Evolutionary conservation across 2,797 vertebrate species (phyloP), one percentile per base, ranked within the genome.

Genomic region (Brachymystax lenok): DNA sequence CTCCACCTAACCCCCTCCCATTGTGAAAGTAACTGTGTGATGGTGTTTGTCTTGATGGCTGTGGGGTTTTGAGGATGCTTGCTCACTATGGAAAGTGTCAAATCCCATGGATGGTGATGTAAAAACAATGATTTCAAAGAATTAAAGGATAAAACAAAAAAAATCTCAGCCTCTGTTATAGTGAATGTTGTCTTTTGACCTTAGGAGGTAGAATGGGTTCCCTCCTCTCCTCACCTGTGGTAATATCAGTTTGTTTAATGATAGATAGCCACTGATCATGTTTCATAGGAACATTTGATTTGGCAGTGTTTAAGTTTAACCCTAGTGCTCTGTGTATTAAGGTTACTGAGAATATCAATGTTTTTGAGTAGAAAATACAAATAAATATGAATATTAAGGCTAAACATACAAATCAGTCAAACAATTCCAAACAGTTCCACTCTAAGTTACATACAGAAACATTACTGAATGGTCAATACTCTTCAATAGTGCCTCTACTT

Each of bases 1-100:
- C 16, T 51, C 46, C 61, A 63, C 74, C 63, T n/a, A 27, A 27
- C 21, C 73, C 79, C 76, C 64, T 67, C 77, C 83, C 80, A 69
- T 88, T 80, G 90, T 92, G 88, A 91, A 92, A 92, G 89, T 93
- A 87, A 83, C 84, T 91, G 89, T 92, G 86, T 90, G 88, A 91
- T 90, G 88, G 85, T 93, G 81, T 90, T 90, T 89, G 89, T 93
- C 88, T 90, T 81, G 88, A 88, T 91, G 90, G 87, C 87, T 88
- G 81, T 91, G 88, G 88, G 91, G 83, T 91, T 91, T 89, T 80
- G 84, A 88, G 91, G 91, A 91, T 89, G 90, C 90, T 92, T 87
- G 89, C 85, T 91, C 86, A 85, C 81, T 85, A 82, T 91, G 86
- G 88, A 89, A 93, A 82, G 88, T 90, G 90, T 91, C 78, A 85